phyloP scores from a whole-genome alignment of 92 coral and sea anemone species.

The Palythoa heliodiscus region DNA sequence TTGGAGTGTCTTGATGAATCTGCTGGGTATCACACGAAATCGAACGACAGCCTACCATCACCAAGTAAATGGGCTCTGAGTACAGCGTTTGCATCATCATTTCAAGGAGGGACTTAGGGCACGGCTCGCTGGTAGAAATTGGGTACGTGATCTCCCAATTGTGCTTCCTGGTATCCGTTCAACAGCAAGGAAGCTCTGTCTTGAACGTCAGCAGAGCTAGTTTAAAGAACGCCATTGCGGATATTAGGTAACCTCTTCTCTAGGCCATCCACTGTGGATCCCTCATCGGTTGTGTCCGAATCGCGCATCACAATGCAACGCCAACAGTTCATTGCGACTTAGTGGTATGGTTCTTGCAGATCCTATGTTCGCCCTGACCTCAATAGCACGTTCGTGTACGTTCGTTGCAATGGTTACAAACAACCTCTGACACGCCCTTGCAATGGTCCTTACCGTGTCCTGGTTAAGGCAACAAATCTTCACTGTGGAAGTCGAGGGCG shows the following conservation, averaged over 20 bases:
- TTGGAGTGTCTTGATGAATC: background rate
- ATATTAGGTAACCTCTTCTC: background rate
- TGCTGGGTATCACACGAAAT: background rate
- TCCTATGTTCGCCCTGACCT: background rate
- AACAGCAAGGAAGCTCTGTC: no score
- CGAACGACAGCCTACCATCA: background rate
- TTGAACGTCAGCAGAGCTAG: background rate
- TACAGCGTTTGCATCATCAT: no score
- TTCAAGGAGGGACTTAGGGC: no score
- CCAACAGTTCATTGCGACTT: constrained; percentile 26
- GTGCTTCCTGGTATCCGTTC: no score
- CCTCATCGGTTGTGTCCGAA: background rate
- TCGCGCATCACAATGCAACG: background rate
- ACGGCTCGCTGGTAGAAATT: no score
- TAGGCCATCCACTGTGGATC: background rate
- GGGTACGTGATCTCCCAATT: background rate
- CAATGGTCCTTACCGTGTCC: constrained; percentile 50
- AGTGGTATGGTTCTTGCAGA: constrained; percentile 20
- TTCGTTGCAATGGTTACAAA: constrained; percentile 38
- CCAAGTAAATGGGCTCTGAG: no score
- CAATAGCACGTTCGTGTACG: constrained; percentile 44
- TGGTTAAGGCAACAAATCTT: constrained; percentile 52
- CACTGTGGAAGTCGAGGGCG: constrained; percentile 52
- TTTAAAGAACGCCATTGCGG: background rate
- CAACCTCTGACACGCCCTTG: constrained; percentile 55